Percentiles rank a stretch among this genome's conserved stretches.
phyloP scores from a whole-genome alignment of 2,888 invertebrate genomes.

The Blastobasis adustella region DNA sequence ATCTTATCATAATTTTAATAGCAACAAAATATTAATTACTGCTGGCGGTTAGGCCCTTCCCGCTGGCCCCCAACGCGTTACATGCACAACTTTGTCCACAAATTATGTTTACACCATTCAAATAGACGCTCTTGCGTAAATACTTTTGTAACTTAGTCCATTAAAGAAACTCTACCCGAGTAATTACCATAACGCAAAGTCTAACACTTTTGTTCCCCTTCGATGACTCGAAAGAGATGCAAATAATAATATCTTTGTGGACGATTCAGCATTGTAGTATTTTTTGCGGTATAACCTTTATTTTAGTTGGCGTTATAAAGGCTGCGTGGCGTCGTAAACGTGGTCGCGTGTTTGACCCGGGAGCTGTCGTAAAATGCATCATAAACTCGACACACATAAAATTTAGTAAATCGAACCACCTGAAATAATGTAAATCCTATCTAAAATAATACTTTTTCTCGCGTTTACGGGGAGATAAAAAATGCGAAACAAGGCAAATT shows the following conservation, averaged over 20 bases:
- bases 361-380: slow-evolving; percentile 62
- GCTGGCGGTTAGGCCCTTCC: slow-evolving; percentile 38
- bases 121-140: slow-evolving; percentile 60
- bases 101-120: slow-evolving; percentile 68
- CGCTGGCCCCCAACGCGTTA: slow-evolving; percentile 53
- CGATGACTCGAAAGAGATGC: slow-evolving; percentile 29
- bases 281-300: slow-evolving; percentile 34
- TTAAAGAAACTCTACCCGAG: slow-evolving; percentile 58
- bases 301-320: slow-evolving; percentile 49
- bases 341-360: slow-evolving; percentile 64
- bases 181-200: slow-evolving; percentile 59
- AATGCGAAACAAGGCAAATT: no score
- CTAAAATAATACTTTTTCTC: background rate
- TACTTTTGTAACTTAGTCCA: slow-evolving; percentile 63
- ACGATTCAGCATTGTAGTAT: slow-evolving; percentile 11
- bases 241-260: slow-evolving; percentile 1
- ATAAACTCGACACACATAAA: slow-evolving; percentile 55
- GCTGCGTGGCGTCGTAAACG: slow-evolving; percentile 54
- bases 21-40: slow-evolving; percentile 50
- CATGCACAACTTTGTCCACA: slow-evolving; percentile 60
- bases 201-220: slow-evolving; percentile 46
- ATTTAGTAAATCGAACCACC: slow-evolving; percentile 55
- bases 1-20: no score
- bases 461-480: no score
- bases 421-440: slow-evolving; percentile 39